phyloP scores from a whole-genome alignment of 2,888 invertebrate genomes.

The Diloba caeruleocephala region DNA sequence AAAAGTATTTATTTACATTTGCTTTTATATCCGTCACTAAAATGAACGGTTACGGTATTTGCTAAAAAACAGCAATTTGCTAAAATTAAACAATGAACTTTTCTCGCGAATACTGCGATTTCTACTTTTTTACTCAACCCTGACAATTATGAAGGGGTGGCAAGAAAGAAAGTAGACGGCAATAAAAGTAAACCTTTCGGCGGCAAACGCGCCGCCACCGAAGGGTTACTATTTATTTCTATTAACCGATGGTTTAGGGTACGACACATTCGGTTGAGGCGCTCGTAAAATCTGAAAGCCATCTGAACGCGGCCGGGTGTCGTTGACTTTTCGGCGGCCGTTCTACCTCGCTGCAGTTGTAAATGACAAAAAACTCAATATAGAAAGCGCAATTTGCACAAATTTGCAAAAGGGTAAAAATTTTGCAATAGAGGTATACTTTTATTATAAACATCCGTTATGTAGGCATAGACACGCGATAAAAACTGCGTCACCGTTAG shows the following conservation, averaged over 20 bases:
- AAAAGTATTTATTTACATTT: conserved; percentile 41
- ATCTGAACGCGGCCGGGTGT: conserved; percentile 66
- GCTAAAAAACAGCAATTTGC: conserved; percentile 60
- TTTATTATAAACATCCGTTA: conserved; percentile 80
- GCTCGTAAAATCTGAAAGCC: conserved; percentile 70
- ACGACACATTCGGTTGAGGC: conserved; percentile 68
- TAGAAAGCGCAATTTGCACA: conserved; percentile 83
- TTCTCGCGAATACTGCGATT: conserved; percentile 69
- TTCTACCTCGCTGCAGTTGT: conserved; percentile 73
- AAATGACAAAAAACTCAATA: conserved; percentile 78
- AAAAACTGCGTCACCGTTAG: conserved; percentile 69
- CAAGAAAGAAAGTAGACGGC: conserved; percentile 81
- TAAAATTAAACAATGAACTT: conserved; percentile 68
- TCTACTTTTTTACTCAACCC: conserved; percentile 75
- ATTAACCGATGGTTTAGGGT: conserved; percentile 77
- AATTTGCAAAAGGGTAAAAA: conserved; percentile 87
- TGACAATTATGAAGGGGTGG: conserved; percentile 84
- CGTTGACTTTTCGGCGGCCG: conserved; percentile 59
- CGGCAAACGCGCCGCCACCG: conserved; percentile 81
- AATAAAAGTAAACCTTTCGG: conserved; percentile 88
- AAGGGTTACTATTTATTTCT: conserved; percentile 86
- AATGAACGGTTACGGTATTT: conserved; percentile 55
- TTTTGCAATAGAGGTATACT: conserved; percentile 70
- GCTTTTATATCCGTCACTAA: conserved; percentile 39
- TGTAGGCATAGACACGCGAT: conserved; percentile 67